Base-by-base conservation (phyloP, 2,888 invertebrate genomes). In the Amphipyra tragopoginis region DNA sequence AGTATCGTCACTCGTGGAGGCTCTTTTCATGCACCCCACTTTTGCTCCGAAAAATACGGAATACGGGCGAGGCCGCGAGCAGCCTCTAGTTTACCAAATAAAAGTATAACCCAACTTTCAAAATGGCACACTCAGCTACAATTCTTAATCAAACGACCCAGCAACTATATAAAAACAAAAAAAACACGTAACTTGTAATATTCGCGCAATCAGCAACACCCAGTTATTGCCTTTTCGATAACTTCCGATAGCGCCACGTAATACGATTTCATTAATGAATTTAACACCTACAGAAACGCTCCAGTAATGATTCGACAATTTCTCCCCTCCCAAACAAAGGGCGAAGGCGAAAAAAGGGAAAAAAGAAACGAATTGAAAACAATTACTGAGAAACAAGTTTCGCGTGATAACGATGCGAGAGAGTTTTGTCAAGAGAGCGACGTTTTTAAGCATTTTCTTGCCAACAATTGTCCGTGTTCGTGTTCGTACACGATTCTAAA, bases 381-480 rank as follows among this genome's bases (percentile, higher is more conserved):
- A 90, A 91, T 92, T 91, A 91, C 87, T 72, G 63, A 70, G 80
- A 67, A 81, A 82, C 84, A 86, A 90, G 88, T 88, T 88, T 82
- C 82, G 74, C 81, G 83, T 84, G 90, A 90, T 90, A 90, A 90
- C 87, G 86, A 82, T 84, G 74, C 71, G 65, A 76, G 77, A 70
- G 86, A 86, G 84, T 86, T 87, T 86, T 88, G 85, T 88, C 81
- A 86, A 82, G 81, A 71, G 77, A 81, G 64, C 60, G 77, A 78
- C 69, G 69, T 78, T 85, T 82, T 80, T 77, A 80, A 85, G 78
- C 79, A 77, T 81, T 80, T 75, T 66, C 74, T 79, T 70, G 69
- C 62, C 62, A 62, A 72, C 71, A 75, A 77, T 69, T 73, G 70
- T 29, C 54, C 57, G 70, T 48, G 44, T 69, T 72, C 68, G 59